Evolutionary conservation across 1,140 invertebrate species (phyloP).

Genomic region (Vanessa atalanta): DNA sequence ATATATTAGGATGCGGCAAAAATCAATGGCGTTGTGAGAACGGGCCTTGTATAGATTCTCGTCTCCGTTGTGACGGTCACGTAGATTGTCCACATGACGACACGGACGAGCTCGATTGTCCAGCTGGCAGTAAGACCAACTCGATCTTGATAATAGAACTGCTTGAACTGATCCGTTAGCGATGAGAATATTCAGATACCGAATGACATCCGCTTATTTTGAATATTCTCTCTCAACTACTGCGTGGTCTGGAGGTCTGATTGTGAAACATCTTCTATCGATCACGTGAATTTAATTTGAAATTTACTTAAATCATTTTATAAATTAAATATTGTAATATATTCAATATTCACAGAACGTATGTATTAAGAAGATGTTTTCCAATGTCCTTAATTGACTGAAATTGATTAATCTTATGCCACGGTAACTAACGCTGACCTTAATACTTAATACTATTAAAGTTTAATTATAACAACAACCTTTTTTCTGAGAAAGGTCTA

Average conservation of each 20-base stretch:
- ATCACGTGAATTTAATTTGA: too few relatives aligned
- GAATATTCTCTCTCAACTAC: too few relatives aligned
- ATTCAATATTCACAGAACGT: too few relatives aligned
- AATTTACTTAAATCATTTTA: too few relatives aligned
- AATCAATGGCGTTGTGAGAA: constrained; percentile 84
- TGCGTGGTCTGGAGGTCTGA: too few relatives aligned
- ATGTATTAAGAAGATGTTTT: not conserved
- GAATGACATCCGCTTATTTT: too few relatives aligned
- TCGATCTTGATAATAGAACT: constrained; percentile 5
- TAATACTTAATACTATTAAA: not conserved
- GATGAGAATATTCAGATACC: too few relatives aligned
- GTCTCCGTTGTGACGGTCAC: constrained; percentile 82
- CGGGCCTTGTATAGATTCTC: constrained; percentile 83
- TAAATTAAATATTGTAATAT: too few relatives aligned
- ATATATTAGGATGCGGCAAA: constrained; percentile 56
- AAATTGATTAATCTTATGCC: not conserved
- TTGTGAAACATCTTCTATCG: too few relatives aligned
- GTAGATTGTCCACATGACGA: constrained; percentile 85
- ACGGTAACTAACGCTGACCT: not conserved
- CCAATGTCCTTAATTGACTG: not conserved
- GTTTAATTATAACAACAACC: too few relatives aligned
- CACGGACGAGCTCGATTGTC: constrained; percentile 86
- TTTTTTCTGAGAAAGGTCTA: too few relatives aligned
- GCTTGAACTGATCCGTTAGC: constrained; percentile 8
- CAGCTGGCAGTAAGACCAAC: constrained; percentile 57